phyloP scores from a whole-genome alignment of 2,797 vertebrate genomes.

The Acomys russatus region DNA sequence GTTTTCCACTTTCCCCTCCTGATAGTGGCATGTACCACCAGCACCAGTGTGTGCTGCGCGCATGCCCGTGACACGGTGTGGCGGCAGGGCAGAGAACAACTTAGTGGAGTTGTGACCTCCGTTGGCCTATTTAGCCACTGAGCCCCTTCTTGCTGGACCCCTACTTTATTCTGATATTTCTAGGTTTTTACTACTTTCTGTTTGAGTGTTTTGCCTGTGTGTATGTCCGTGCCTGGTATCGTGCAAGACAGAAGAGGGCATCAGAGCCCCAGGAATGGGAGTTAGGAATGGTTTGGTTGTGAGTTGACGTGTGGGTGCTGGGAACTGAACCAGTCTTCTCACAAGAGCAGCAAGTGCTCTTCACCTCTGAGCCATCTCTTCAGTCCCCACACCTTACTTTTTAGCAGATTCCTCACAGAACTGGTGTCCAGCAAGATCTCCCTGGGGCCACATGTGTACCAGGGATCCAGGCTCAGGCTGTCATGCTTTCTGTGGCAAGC shows the following conservation, averaged over 20 bases:
- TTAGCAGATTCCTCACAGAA: neutral
- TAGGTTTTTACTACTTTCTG: neutral
- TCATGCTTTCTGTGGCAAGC: neutral
- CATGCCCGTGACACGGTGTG: accelerated
- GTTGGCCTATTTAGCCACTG: neutral
- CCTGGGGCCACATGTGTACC: neutral
- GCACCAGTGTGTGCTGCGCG: neutral
- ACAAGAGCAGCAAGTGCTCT: neutral
- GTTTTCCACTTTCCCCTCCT: neutral
- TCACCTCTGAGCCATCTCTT: neutral
- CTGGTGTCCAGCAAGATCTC: neutral
- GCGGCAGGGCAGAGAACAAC: neutral
- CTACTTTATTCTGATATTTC: no score
- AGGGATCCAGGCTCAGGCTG: neutral
- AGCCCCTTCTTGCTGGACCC: neutral
- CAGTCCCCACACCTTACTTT: neutral
- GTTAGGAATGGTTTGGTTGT: no score
- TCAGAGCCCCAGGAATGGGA: neutral
- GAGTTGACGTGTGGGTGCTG: neutral
- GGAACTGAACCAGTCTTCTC: neutral
- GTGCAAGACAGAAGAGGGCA: neutral
- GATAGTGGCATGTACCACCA: no score
- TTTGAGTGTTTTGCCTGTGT: neutral
- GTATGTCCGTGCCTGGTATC: neutral
- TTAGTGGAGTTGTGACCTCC: neutral